phyloP scores from a whole-genome alignment of 1,140 invertebrate species.

The Hypsibius dujardini region DNA sequence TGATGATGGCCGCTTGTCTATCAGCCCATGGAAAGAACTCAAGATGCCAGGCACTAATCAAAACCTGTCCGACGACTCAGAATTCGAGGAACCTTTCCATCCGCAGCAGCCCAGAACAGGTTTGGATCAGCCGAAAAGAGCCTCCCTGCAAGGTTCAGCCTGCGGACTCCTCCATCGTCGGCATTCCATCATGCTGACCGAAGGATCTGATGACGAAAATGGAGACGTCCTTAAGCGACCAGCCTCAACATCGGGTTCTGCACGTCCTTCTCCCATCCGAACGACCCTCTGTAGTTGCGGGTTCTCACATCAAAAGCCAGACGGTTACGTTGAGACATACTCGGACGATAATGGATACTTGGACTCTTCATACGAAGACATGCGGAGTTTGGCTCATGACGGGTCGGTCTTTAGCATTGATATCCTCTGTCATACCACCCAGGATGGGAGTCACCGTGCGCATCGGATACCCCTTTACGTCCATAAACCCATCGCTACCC shows the following conservation, averaged over 20 bases:
- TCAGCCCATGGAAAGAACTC: no score
- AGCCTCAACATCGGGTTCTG: background rate
- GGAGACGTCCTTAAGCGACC: background rate
- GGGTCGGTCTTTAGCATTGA: constrained; percentile 10
- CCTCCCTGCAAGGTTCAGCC: background rate
- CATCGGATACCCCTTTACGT: background rate
- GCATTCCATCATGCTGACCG: background rate
- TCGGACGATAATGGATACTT: background rate
- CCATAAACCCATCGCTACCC: no score
- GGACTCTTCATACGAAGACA: constrained; percentile 12
- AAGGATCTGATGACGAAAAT: background rate
- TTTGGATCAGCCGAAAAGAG: no score
- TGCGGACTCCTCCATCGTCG: background rate
- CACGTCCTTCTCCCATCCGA: background rate
- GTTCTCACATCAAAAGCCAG: background rate
- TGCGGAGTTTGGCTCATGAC: constrained; percentile 6
- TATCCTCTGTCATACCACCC: constrained; percentile 1
- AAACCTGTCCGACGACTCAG: no score
- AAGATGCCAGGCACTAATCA: no score
- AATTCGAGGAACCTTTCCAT: no score
- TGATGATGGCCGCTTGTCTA: no score
- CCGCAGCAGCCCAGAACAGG: no score
- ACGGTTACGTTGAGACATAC: constrained; percentile 16
- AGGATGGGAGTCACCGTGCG: background rate
- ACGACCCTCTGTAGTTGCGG: background rate